Conservation (phyloP, 2,797 vertebrate species). For the Ammospiza maritima region DNA sequence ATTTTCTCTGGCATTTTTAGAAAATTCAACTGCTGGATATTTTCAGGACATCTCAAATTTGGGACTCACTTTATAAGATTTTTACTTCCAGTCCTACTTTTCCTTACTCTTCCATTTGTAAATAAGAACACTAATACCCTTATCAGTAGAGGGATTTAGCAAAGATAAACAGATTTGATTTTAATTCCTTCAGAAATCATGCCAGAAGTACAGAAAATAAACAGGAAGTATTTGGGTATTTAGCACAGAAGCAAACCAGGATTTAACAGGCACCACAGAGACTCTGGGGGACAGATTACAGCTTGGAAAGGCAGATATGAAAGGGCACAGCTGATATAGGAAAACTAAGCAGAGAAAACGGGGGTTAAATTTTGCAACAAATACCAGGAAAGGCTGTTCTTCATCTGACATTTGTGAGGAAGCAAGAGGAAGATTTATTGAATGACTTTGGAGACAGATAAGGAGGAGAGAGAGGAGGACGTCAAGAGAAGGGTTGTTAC, state of each 20-base stretch:
- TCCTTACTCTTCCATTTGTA: not conserved
- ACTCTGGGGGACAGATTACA: not conserved
- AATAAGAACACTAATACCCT: conserved; percentile 35
- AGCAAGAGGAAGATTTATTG: not conserved
- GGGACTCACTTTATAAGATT: not conserved
- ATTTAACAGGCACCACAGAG: not conserved
- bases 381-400: not conserved
- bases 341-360: not conserved
- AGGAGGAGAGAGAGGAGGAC: not conserved
- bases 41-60: not conserved
- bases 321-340: not conserved
- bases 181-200: conserved; percentile 61
- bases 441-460: not conserved
- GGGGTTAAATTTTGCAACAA: not conserved
- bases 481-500: not conserved
- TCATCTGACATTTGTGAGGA: not conserved
- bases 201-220: conserved; percentile 52
- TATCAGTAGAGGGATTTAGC: conserved; percentile 51
- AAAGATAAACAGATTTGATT: conserved; percentile 53
- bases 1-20: not conserved
- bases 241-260: not conserved
- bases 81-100: not conserved
- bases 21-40: not conserved
- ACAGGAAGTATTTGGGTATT: conserved; percentile 41
- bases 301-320: not conserved